Evolutionary conservation across 2,113 vertebrate genomes (phyloP), one percentile per base, ranked within the genome.

Genomic region (Columba livia): DNA sequence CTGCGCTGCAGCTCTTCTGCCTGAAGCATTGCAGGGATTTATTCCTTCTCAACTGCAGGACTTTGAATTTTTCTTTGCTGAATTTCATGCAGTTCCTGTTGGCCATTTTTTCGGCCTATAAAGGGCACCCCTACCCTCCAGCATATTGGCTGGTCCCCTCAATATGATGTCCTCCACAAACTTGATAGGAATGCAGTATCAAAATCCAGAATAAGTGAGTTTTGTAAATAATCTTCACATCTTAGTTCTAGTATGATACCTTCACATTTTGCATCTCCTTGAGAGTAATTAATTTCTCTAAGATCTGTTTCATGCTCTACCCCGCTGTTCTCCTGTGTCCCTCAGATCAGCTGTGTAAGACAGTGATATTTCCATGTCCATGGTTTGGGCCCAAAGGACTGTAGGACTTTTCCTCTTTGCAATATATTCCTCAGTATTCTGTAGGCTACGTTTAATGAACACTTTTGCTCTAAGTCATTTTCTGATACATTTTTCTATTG

Each of bases 241-340:
- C 36, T 54, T 64, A 50, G 11, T 36, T 48, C 31, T 34, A 6
- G 23, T n/a, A 29, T 0, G 0, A 6, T 32, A 56, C 18, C 24
- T 60, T 85, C 38, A 48, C 15, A 29, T 54, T 90, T 85, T 80
- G 12, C 13, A 21, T 71, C 18, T 81, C 15, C 57, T 66, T 48
- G 64, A 71, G 85, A 65, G 17, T 32, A 28, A 12, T 8, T 50
- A 1, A 29, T 65, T 65, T 80, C 26, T 77, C 10, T 42, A 36
- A 47, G 40, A 42, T 47, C 24, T 54, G 15, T 65, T 85, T 42
- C 26, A 16, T 60, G 31, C 15, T 31, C 19, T 71, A n/a, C 47
- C 11, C 8, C 28, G 21, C 9, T 65, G 12, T 82, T 65, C 5
- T 70, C 69, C 36, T 64, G 15, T 54, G 18, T 54, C n/a, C 26